Percentiles rank a stretch among this genome's conserved stretches.
phyloP scores from a whole-genome alignment of 2,113 vertebrate species.

The Tretioscincus oriximinensis region DNA sequence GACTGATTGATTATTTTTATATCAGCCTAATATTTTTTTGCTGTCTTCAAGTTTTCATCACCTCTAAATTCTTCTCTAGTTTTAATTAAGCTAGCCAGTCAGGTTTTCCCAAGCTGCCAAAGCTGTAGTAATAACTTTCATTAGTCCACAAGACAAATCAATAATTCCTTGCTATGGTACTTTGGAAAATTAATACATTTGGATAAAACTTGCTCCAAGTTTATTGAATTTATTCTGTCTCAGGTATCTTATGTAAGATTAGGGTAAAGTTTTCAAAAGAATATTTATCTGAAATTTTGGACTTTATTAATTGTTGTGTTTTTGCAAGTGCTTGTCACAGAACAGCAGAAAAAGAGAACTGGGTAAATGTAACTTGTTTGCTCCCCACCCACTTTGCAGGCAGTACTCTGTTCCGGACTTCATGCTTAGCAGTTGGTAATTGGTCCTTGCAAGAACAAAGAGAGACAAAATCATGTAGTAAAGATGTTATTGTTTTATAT shows the following conservation, averaged over 20 bases:
- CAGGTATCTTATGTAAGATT: constrained; percentile 11
- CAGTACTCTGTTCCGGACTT: too few species aligned
- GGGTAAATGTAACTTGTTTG: too few species aligned
- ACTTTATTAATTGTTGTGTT: too few species aligned
- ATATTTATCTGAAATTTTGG: neutral
- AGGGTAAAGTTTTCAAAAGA: constrained; percentile 18
- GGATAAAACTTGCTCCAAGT: constrained; percentile 39
- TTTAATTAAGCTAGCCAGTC: constrained; percentile 49
- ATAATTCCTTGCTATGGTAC: constrained; percentile 48
- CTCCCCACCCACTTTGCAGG: too few species aligned
- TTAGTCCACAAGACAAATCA: constrained; percentile 48
- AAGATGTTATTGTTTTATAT: too few species aligned
- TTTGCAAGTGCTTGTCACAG: too few species aligned
- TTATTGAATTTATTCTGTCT: constrained; percentile 37
- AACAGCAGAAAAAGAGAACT: too few species aligned
- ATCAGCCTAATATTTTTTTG: neutral
- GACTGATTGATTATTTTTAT: constrained; percentile 1
- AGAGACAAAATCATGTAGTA: too few species aligned
- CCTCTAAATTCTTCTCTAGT: constrained; percentile 39
- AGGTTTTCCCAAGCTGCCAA: constrained; percentile 45
- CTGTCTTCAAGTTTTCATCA: constrained; percentile 32
- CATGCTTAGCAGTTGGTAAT: too few species aligned
- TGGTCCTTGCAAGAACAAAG: too few species aligned
- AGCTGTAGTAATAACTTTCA: constrained; percentile 46
- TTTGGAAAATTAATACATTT: constrained; percentile 38